Evolutionary conservation across 92 coral and sea anemone species (phyloP).

Genomic region (Paramuricea clavata): DNA sequence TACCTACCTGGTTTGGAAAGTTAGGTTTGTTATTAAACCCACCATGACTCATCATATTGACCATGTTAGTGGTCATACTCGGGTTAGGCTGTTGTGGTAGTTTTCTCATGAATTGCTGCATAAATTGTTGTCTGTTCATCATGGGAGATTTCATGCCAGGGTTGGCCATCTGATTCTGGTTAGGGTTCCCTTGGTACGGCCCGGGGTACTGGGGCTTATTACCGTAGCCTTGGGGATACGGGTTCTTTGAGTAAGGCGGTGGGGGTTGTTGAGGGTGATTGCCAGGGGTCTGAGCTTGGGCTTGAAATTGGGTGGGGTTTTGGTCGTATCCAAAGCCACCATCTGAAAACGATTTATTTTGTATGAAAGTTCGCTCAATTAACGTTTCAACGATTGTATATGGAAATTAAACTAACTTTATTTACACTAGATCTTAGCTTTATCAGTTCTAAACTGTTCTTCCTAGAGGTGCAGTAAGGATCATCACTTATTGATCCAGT

Average conservation of each 20-base stretch:
- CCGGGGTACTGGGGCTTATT: slow-evolving; percentile 60
- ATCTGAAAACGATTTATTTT: too few species aligned
- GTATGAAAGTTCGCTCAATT: too few species aligned
- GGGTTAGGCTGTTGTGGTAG: slow-evolving; percentile 64
- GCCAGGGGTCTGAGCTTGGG: slow-evolving; percentile 70
- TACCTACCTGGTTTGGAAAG: slow-evolving; percentile 22
- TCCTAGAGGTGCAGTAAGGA: too few species aligned
- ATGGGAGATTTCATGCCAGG: slow-evolving; percentile 22
- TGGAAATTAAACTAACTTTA: too few species aligned
- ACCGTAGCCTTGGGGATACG: slow-evolving; percentile 54
- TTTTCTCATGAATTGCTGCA: slow-evolving; percentile 78
- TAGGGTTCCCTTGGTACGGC: slow-evolving; percentile 47
- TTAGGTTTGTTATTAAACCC: background rate
- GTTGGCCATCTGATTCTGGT: slow-evolving; percentile 26
- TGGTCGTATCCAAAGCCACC: slow-evolving; percentile 44
- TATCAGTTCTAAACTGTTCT: too few species aligned
- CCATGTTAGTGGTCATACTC: slow-evolving; percentile 27
- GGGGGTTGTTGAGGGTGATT: slow-evolving; percentile 98
- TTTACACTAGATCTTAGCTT: too few species aligned
- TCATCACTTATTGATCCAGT: too few species aligned
- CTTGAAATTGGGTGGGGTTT: slow-evolving; percentile 75
- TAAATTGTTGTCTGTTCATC: slow-evolving; percentile 76
- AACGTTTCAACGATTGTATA: too few species aligned
- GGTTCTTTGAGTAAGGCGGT: slow-evolving; percentile 80
- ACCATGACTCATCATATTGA: background rate